Evolutionary conservation across 2,797 vertebrate species (phyloP).

Genomic region (Molossus molossus): DNA sequence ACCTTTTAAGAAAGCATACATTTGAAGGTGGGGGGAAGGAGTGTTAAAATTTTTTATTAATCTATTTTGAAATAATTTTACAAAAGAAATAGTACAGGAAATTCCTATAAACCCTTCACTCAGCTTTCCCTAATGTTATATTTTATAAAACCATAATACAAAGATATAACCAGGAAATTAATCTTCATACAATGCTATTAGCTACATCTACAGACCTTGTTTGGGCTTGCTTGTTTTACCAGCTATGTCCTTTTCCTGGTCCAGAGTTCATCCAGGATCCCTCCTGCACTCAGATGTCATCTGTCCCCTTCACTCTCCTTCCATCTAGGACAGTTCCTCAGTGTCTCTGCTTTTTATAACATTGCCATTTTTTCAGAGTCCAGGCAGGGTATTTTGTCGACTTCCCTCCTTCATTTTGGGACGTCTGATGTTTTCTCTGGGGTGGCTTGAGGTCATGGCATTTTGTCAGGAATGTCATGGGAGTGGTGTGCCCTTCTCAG

Average conservation of each 20-base stretch:
- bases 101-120: not conserved
- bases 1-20: not conserved
- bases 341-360: not conserved
- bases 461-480: not conserved
- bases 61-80: conserved; percentile 4
- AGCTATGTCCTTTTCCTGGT: not conserved
- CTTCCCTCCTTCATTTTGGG: not conserved
- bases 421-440: not conserved
- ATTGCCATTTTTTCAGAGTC: not conserved
- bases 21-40: not conserved
- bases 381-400: not conserved
- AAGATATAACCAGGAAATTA: not conserved
- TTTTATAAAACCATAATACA: not conserved
- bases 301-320: not conserved
- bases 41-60: not conserved
- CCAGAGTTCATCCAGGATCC: not conserved
- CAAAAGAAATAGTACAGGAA: not conserved
- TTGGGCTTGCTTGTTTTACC: not conserved
- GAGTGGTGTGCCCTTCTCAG: not conserved
- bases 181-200: not conserved
- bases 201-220: not conserved
- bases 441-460: not conserved
- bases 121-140: not conserved
- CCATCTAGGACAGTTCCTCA: not conserved
- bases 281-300: not conserved